Evolutionary conservation across 2,888 invertebrate genomes (phyloP).

Genomic region (Autographa gamma): DNA sequence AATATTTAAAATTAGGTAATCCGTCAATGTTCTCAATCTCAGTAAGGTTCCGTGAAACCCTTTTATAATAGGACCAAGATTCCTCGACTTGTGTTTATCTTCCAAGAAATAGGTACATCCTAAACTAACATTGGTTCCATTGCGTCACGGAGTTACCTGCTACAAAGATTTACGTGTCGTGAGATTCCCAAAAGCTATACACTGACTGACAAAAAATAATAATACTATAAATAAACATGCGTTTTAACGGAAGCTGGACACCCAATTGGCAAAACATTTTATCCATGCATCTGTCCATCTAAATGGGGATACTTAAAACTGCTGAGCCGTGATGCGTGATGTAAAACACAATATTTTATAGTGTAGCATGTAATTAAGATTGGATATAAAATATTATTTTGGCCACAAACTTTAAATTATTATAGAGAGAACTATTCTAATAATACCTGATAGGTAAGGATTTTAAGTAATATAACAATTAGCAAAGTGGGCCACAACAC

Average conservation of each 20-base stretch:
- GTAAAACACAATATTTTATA: constrained; percentile 32
- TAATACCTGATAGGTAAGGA: not conserved
- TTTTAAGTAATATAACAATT: constrained; percentile 10
- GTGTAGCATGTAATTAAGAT: constrained; percentile 28
- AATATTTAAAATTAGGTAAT: constrained; percentile 61
- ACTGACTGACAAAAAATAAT: constrained; percentile 22
- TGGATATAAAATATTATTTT: constrained; percentile 36
- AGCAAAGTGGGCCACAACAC: constrained; percentile 2
- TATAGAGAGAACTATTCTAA: constrained; percentile 7
- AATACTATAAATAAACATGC: constrained; percentile 29
- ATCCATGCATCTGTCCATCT: constrained; percentile 35
- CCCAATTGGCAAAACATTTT: constrained; percentile 52
- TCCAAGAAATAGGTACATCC: constrained; percentile 35
- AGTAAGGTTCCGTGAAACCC: constrained; percentile 19
- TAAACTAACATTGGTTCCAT: constrained; percentile 42
- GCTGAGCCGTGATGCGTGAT: constrained; percentile 48
- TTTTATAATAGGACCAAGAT: constrained; percentile 9
- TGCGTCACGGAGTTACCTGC: constrained; percentile 38
- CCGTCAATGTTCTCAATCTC: constrained; percentile 51
- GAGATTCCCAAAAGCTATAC: constrained; percentile 12
- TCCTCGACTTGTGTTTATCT: constrained; percentile 18
- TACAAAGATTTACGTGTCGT: not conserved
- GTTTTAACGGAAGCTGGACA: constrained; percentile 42
- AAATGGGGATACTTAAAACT: constrained; percentile 42
- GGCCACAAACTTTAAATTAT: constrained; percentile 7